Evolutionary conservation across 2,888 invertebrate species (phyloP).

Genomic region (Aelia acuminata): DNA sequence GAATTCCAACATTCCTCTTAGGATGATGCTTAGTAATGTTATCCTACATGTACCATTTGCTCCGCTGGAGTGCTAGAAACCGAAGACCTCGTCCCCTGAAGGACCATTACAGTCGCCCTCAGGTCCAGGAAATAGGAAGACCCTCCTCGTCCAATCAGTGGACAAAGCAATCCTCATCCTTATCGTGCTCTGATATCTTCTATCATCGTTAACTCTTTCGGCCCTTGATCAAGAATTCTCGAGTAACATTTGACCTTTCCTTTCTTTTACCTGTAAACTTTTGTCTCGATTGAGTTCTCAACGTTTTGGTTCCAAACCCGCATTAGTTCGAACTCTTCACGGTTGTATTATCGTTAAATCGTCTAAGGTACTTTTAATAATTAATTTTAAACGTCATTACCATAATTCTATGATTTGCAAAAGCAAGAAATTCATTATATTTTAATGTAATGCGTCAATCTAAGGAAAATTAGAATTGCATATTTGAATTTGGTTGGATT

Average conservation of each 20-base stretch:
- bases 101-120: background rate
- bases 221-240: background rate
- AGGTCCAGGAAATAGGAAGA: conserved; percentile 16
- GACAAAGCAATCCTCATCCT: background rate
- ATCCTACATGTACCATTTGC: background rate
- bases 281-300: background rate
- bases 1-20: no score
- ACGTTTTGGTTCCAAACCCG: no score
- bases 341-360: no score
- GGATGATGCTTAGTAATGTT: no score
- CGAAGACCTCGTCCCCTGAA: background rate
- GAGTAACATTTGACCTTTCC: background rate
- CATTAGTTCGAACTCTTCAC: no score
- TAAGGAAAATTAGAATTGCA: no score
- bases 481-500: no score
- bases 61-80: background rate
- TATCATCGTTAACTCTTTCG: background rate
- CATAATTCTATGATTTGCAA: no score
- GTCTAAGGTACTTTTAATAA: no score
- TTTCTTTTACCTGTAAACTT: background rate
- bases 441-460: no score
- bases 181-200: conserved; percentile 9
- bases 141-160: conserved; percentile 6
- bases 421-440: no score
- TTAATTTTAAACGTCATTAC: no score